These are phyloP conservation scores for Teinopalpus imperialis DNA, from an alignment of 2,888 invertebrate genomes.

Conservation along the genomic window DNA sequence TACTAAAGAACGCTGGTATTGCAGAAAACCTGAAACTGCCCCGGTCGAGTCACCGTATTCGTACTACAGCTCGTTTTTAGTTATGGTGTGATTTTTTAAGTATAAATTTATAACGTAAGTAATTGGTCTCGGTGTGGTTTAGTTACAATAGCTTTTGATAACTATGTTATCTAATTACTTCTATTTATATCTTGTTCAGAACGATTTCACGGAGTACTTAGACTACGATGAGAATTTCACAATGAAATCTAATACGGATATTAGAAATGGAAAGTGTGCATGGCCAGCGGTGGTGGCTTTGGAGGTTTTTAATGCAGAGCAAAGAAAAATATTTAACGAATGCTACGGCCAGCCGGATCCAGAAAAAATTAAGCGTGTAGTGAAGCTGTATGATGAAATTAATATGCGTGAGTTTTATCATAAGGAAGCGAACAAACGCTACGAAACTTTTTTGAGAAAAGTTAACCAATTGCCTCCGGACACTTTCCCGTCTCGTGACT, in stretches of 20 bases:
- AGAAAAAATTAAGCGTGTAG: constrained; percentile 1
- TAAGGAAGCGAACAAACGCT: constrained; percentile 4
- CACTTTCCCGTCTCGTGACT: constrained; percentile 3
- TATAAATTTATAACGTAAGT: too few species aligned
- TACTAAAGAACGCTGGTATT: too few species aligned
- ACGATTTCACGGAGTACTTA: constrained; percentile 11
- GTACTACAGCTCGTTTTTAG: too few species aligned
- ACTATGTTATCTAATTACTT: too few species aligned
- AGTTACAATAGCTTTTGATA: too few species aligned
- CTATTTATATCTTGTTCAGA: constrained; percentile 1
- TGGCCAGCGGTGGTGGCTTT: constrained; percentile 11
- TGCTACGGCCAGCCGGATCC: constrained; percentile 1
- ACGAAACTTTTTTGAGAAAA: background rate
- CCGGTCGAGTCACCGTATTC: too few species aligned
- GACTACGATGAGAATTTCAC: background rate
- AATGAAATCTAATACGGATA: background rate
- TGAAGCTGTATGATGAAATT: constrained; percentile 8
- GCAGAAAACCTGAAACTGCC: too few species aligned
- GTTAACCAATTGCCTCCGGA: background rate
- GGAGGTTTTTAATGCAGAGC: constrained; percentile 1
- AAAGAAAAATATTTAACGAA: constrained; percentile 10
- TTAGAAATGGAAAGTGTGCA: background rate
- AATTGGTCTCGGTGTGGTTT: too few species aligned
- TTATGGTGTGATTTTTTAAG: too few species aligned
- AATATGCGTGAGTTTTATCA: constrained; percentile 2